Evolutionary conservation across 2,113 vertebrate genomes (phyloP).

Genomic region (Ictalurus furcatus): DNA sequence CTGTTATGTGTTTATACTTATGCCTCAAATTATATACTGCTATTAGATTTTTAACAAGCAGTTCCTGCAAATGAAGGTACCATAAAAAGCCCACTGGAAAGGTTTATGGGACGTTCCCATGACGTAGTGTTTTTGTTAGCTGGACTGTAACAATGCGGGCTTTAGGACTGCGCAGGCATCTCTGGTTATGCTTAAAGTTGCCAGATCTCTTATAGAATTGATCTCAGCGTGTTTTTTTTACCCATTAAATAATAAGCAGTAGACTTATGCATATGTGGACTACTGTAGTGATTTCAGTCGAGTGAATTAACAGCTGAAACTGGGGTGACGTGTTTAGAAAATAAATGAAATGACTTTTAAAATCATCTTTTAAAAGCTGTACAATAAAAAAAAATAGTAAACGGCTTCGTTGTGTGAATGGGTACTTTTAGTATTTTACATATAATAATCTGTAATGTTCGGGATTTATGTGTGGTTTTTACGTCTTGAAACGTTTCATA

Average conservation of each 20-base stretch:
- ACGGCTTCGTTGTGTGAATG: background rate
- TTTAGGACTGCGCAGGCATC: conserved; percentile 46
- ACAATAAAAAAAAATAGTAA: background rate
- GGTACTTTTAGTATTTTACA: background rate
- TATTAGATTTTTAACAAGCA: background rate
- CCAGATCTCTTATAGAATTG: background rate
- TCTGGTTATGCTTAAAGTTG: background rate
- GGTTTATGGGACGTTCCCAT: background rate
- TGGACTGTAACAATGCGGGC: background rate
- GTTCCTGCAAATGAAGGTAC: background rate
- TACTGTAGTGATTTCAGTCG: background rate
- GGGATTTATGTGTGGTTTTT: background rate
- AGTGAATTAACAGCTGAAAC: background rate
- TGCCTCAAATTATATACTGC: background rate
- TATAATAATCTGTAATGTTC: background rate
- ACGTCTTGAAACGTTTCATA: background rate
- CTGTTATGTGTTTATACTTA: background rate
- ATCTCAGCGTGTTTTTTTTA: background rate
- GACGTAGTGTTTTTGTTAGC: background rate
- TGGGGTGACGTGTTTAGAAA: background rate
- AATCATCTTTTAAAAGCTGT: background rate
- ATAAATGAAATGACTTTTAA: background rate
- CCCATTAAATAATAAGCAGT: background rate
- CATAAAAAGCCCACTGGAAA: background rate
- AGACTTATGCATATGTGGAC: background rate